A percentile compares a stretch with the other conserved stretches of the same genome.
Conservation (phyloP, 2,888 invertebrate genomes). For the Kryphioiulus occultus region DNA sequence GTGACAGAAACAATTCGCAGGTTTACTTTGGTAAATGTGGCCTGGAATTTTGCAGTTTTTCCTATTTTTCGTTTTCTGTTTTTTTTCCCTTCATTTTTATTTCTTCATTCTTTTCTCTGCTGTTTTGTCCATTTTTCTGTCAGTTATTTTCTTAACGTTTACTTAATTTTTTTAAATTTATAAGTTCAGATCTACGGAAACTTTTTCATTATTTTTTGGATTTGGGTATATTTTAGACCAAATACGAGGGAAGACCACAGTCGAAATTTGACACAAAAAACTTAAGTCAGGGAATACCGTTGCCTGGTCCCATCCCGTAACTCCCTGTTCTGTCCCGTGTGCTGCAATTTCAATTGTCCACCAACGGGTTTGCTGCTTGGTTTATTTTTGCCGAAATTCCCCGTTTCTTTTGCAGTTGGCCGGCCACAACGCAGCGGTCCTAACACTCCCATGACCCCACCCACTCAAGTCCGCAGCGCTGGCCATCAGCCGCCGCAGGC, state of each 20-base stretch:
- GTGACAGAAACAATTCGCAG: background rate
- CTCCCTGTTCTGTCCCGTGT: background rate
- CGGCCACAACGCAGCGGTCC: constrained; percentile 49
- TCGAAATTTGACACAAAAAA: no score
- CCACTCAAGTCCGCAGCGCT: constrained; percentile 24
- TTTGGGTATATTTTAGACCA: no score
- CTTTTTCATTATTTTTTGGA: no score
- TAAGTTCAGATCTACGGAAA: no score
- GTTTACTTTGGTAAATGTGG: background rate
- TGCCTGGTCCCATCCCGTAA: no score
- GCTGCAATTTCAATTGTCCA: background rate
- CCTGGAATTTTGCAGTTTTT: background rate
- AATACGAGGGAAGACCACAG: no score
- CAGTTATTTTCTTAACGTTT: no score
- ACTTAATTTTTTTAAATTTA: no score
- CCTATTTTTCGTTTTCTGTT: background rate
- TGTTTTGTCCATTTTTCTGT: no score
- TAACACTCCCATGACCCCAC: constrained; percentile 41
- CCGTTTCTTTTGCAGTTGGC: constrained; percentile 47
- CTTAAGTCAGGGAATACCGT: no score
- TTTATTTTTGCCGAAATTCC: constrained; percentile 3
- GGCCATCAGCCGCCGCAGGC: background rate
- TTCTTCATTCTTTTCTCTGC: no score
- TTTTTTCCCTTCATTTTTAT: no score
- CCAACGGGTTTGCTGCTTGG: background rate